phyloP scores from a whole-genome alignment of 2,797 vertebrate species.

The Spinus pinus region DNA sequence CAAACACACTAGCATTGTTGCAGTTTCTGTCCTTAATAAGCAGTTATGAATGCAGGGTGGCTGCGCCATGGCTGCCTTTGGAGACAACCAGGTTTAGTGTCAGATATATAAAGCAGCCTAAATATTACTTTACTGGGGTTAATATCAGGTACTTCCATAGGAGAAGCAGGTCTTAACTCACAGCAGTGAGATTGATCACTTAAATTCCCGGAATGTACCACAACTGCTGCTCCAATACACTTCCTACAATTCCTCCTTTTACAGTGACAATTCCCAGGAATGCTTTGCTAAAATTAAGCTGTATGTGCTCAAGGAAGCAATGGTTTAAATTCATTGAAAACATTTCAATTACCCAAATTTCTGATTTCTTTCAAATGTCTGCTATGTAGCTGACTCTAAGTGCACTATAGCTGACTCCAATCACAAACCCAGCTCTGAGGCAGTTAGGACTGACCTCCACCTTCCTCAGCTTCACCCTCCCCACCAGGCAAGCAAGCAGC shows the following conservation, averaged over 20 bases:
- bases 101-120: background rate
- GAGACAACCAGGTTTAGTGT: background rate
- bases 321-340: background rate
- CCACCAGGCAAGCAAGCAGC: background rate
- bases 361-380: background rate
- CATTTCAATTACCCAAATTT: background rate
- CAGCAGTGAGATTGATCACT: background rate
- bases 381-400: background rate
- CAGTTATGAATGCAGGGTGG: background rate
- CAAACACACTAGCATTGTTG: background rate
- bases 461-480: background rate
- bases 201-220: background rate
- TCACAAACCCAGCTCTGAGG: background rate
- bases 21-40: background rate
- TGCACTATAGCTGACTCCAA: background rate
- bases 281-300: background rate
- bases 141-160: background rate
- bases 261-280: background rate
- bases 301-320: background rate
- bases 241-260: background rate
- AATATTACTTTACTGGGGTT: background rate
- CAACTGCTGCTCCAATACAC: background rate
- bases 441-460: background rate
- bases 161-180: background rate
- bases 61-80: background rate